Evolutionary conservation across 2,113 vertebrate species (phyloP), one percentile per base, ranked within the genome.

Genomic region (Cynocephalus volans): DNA sequence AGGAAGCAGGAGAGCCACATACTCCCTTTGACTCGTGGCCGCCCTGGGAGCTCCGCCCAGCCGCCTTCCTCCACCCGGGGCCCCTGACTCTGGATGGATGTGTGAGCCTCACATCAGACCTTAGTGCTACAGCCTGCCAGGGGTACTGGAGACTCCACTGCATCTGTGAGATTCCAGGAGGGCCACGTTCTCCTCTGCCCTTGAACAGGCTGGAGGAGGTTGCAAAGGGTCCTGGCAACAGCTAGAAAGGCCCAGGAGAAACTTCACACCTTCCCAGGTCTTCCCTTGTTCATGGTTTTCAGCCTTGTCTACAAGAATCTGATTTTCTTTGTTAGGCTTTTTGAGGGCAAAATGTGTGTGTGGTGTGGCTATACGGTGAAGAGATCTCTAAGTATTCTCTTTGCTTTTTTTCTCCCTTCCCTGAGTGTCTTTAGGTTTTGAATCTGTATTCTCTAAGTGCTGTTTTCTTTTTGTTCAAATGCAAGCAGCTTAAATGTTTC

Each of bases 341-440:
- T 21, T n/a, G 69, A 89, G 60, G 21, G 56, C 45, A 41, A n/a
- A 65, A 28, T 56, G 19, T 60, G 7, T 9, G 13, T 82, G 33
- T n/a, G 8, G 0, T 19, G 45, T 67, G 33, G 26, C n/a, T 77
- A 50, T 58, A 14, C 24, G 11, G 50, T 24, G 2, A n/a, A 90
- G 75, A 87, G 21, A 73, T 56, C 33, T 73, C 56, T 64, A 69
- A 31, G 48, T 58, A 87, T 86, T 89, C 45, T 95, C 4, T 23
- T 60, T 89, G 41, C 9, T 15, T 45, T 73, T 45, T 41, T 10
- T 3, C 21, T 7, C n/a, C 5, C 8, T 36, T 36, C 14, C 58
- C 54, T n/a, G 31, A 56, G 45, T 65, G 81, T 45, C 54, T 96
- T 60, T 87, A 41, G 76, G 52, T 69, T 86, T 96, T 70, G 67